Percentiles rank a stretch among this genome's conserved stretches.
These are phyloP conservation scores for Sebastes itinus DNA, from an alignment of 2,797 vertebrate genomes.

Conservation along the genomic window DNA sequence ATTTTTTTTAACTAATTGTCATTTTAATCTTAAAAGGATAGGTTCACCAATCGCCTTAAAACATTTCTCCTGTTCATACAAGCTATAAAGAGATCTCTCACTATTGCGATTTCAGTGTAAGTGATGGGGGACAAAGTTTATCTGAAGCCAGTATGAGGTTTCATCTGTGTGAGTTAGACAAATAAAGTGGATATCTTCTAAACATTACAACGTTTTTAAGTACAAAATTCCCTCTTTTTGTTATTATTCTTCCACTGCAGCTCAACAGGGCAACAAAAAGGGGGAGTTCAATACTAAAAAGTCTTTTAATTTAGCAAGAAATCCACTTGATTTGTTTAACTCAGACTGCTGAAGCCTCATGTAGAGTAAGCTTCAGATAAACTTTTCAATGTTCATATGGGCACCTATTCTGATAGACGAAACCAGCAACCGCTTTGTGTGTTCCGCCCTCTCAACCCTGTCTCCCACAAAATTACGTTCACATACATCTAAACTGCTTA, in stretches of 20 bases:
- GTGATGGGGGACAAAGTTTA: not conserved
- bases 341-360: not conserved
- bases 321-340: not conserved
- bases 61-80: not conserved
- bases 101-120: not conserved
- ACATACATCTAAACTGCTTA: too few relatives aligned
- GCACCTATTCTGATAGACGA: rapidly evolving
- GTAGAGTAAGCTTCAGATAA: not conserved
- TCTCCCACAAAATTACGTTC: too few relatives aligned
- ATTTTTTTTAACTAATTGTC: not conserved
- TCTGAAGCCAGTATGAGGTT: not conserved
- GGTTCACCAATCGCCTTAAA: not conserved
- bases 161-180: not conserved
- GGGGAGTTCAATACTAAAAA: not conserved
- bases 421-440: rapidly evolving
- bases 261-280: not conserved
- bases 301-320: rapidly evolving
- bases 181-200: not conserved
- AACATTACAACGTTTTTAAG: not conserved
- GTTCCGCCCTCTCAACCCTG: too few relatives aligned
- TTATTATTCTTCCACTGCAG: not conserved
- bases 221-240: not conserved
- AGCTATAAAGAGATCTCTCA: not conserved
- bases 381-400: not conserved
- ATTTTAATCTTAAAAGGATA: not conserved